A percentile compares a stretch with the other conserved stretches of the same genome.
These are phyloP conservation scores for Eupithecia inturbata DNA, from an alignment of 2,888 invertebrate genomes.

Conservation along the genomic window DNA sequence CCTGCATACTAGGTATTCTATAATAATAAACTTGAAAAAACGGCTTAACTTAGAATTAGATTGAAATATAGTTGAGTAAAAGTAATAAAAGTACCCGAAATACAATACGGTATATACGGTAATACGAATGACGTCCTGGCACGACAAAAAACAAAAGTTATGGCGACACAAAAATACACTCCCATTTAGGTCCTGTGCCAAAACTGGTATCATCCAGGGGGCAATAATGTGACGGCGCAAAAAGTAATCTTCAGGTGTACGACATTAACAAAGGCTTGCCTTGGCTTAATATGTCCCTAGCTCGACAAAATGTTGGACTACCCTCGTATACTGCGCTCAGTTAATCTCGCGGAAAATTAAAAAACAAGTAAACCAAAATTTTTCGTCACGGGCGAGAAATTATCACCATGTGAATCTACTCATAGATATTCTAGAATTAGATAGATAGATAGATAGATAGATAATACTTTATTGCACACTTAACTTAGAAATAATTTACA, in stretches of 20 bases:
- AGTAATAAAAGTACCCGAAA: not conserved
- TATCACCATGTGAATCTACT: no score
- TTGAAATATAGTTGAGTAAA: not conserved
- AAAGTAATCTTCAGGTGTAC: slow-evolving; percentile 46
- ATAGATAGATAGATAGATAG: no score
- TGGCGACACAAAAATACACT: slow-evolving; percentile 20
- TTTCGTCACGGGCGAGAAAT: no score
- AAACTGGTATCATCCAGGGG: slow-evolving; percentile 40
- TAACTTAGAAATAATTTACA: no score
- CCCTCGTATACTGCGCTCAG: not conserved
- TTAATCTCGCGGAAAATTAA: not conserved
- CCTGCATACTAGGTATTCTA: not conserved
- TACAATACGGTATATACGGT: not conserved
- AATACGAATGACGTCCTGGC: not conserved
- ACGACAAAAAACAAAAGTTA: slow-evolving; percentile 24
- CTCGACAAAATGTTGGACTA: slow-evolving; percentile 10
- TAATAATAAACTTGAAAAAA: no score
- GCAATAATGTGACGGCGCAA: slow-evolving; percentile 42
- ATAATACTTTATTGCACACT: no score
- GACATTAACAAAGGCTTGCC: slow-evolving; percentile 33
- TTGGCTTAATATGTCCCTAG: slow-evolving; percentile 29
- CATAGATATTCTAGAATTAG: no score
- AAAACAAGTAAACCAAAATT: no score
- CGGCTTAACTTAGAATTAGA: not conserved
- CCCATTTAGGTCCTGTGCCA: slow-evolving; percentile 18